phyloP scores from a whole-genome alignment of 2,888 invertebrate genomes.

The Xanthia icteritia region DNA sequence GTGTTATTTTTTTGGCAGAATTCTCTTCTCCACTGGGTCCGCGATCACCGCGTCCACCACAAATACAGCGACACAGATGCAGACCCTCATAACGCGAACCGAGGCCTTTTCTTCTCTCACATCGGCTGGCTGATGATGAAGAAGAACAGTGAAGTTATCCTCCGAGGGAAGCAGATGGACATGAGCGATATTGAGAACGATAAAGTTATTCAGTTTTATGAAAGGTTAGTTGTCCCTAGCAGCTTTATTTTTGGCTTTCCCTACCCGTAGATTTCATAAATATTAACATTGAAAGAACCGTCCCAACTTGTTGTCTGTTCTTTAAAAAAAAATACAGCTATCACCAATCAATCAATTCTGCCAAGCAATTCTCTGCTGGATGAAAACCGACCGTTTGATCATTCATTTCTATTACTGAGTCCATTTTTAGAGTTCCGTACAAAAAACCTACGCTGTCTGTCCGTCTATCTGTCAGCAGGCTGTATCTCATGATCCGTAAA shows the following conservation, averaged over 20 bases:
- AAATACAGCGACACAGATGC: conserved; percentile 96
- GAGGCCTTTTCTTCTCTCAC: conserved; percentile 97
- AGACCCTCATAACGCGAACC: conserved; percentile 95
- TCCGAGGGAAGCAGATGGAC: conserved; percentile 94
- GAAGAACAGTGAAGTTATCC: conserved; percentile 95
- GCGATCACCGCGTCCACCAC: conserved; percentile 94
- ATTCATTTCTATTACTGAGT: neutral
- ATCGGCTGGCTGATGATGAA: conserved; percentile 96
- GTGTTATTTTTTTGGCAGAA: conserved; percentile 74
- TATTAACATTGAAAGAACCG: neutral
- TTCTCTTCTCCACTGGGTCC: conserved; percentile 90
- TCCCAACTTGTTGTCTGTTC: neutral
- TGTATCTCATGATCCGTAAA: too few relatives aligned
- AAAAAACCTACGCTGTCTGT: neutral
- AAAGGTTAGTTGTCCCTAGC: conserved; percentile 87
- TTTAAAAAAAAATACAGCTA: neutral
- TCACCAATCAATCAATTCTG: neutral
- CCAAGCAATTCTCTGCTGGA: neutral
- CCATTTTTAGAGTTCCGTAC: neutral
- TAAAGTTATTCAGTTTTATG: conserved; percentile 93
- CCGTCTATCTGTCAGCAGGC: too few relatives aligned
- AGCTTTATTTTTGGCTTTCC: neutral
- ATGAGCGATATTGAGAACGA: conserved; percentile 94
- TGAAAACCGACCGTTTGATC: neutral
- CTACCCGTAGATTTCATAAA: neutral